Evolutionary conservation across 2,888 invertebrate genomes (phyloP).

Genomic region (Trichopoda pennipes): DNA sequence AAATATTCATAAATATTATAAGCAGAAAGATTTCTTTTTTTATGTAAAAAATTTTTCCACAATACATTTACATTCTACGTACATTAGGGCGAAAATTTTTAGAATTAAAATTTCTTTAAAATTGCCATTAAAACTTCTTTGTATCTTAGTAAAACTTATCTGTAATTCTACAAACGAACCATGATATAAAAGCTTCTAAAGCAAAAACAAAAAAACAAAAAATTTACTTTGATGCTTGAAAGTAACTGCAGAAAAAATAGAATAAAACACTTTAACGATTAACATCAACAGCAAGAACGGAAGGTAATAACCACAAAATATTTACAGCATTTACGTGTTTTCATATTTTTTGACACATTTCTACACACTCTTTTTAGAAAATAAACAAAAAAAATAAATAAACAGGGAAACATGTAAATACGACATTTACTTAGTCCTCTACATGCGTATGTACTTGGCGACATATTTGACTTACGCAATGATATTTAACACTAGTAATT

Average conservation of each 20-base stretch:
- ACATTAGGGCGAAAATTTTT: slow-evolving; percentile 5
- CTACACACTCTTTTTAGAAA: slow-evolving; percentile 16
- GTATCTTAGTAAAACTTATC: slow-evolving; percentile 51
- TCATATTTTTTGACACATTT: slow-evolving; percentile 56
- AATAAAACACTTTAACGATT: slow-evolving; percentile 42
- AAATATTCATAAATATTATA: slow-evolving; percentile 63
- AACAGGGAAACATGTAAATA: slow-evolving; percentile 30
- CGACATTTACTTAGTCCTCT: slow-evolving; percentile 26
- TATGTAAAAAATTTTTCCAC: slow-evolving; percentile 23
- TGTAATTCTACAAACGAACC: slow-evolving; percentile 36
- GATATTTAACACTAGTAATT: too few species aligned
- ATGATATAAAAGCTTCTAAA: slow-evolving; percentile 55
- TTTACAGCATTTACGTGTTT: slow-evolving; percentile 61
- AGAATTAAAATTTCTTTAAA: slow-evolving; percentile 54
- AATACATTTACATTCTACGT: neutral
- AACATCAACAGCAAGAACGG: slow-evolving; percentile 13
- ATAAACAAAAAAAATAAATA: neutral
- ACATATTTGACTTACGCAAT: slow-evolving; percentile 7
- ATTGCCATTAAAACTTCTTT: slow-evolving; percentile 65
- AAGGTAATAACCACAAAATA: slow-evolving; percentile 56
- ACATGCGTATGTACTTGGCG: slow-evolving; percentile 22
- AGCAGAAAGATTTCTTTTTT: slow-evolving; percentile 42
- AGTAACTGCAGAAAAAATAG: slow-evolving; percentile 22
- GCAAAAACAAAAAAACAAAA: slow-evolving; percentile 6
- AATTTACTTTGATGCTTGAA: slow-evolving; percentile 6